Percentiles rank a stretch among this genome's conserved stretches.
Evolutionary conservation across 1,140 invertebrate genomes (phyloP).

Genomic region (Lithobius niger): DNA sequence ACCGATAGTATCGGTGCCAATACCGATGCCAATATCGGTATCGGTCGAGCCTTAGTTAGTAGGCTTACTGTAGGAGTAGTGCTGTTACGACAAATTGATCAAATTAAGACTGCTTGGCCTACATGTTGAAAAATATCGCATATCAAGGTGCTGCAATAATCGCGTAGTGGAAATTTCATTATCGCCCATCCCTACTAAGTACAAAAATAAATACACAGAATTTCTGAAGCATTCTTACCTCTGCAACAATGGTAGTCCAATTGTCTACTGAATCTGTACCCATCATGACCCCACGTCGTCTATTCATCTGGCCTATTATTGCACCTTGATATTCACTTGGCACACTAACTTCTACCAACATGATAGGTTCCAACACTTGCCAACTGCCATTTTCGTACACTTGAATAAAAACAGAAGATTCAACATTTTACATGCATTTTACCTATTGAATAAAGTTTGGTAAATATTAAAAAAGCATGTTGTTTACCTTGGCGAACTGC

Average conservation of each 20-base stretch:
- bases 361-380: conserved; percentile 91
- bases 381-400: conserved; percentile 68
- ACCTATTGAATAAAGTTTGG: not conserved
- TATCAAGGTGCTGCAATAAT: too few species aligned
- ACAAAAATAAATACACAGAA: too few species aligned
- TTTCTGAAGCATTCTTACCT: conserved; percentile 40
- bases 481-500: conserved; percentile 69
- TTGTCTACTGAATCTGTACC: conserved; percentile 70
- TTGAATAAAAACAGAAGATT: conserved; percentile 28
- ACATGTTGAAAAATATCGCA: too few species aligned
- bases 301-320: conserved; percentile 67
- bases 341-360: conserved; percentile 81
- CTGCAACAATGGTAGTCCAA: conserved; percentile 74
- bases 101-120: too few species aligned
- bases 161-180: too few species aligned
- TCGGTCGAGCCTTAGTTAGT: too few species aligned
- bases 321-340: conserved; percentile 77
- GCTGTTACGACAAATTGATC: too few species aligned
- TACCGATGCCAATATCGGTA: too few species aligned
- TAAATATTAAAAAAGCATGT: not conserved
- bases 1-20: too few species aligned
- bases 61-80: too few species aligned
- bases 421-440: not conserved
- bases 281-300: conserved; percentile 71
- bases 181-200: too few species aligned